These are phyloP conservation scores for Drosophila grimshawi DNA, from an alignment of 1,140 invertebrate species.

Conservation along the genomic window DNA sequence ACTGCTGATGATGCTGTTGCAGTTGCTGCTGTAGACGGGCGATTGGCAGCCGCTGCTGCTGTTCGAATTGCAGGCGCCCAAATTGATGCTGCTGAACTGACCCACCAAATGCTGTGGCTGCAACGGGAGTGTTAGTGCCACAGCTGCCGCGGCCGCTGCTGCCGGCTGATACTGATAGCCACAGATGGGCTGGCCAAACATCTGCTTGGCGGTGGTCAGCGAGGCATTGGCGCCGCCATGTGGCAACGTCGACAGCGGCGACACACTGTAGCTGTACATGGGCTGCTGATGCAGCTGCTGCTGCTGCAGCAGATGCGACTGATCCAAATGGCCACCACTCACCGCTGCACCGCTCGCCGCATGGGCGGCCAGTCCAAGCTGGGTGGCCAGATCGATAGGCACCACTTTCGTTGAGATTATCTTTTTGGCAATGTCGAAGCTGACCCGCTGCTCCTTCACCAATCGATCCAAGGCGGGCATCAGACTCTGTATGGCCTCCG, in stretches of 20 bases:
- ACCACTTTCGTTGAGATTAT: slow-evolving; percentile 84
- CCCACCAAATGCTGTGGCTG: slow-evolving; percentile 72
- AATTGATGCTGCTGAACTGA: slow-evolving; percentile 77
- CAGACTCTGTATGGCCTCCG: slow-evolving; percentile 79
- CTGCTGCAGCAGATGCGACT: slow-evolving; percentile 55
- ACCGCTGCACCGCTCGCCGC: slow-evolving; percentile 63
- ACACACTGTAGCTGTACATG: slow-evolving; percentile 69
- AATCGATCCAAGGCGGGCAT: slow-evolving; percentile 82
- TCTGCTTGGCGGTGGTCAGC: slow-evolving; percentile 66
- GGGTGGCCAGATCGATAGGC: slow-evolving; percentile 84
- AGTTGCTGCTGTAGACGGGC: slow-evolving; percentile 73
- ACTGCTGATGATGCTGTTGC: slow-evolving; percentile 46
- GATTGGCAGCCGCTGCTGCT: slow-evolving; percentile 78
- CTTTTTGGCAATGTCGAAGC: slow-evolving; percentile 82
- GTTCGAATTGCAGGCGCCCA: slow-evolving; percentile 68
- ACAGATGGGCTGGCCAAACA: slow-evolving; percentile 71
- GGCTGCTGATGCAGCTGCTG: slow-evolving; percentile 60
- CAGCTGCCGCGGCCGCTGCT: slow-evolving; percentile 2
- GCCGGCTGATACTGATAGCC: slow-evolving; percentile 59
- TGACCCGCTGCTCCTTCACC: slow-evolving; percentile 84
- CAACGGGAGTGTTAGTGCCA: slow-evolving; percentile 49
- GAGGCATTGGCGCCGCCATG: slow-evolving; percentile 65
- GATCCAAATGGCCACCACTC: slow-evolving; percentile 71
- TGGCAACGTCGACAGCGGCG: slow-evolving; percentile 65
- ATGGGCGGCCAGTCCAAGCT: slow-evolving; percentile 80